Evolutionary conservation across 2,888 invertebrate genomes (phyloP).

Genomic region (Eristalis arbustorum): DNA sequence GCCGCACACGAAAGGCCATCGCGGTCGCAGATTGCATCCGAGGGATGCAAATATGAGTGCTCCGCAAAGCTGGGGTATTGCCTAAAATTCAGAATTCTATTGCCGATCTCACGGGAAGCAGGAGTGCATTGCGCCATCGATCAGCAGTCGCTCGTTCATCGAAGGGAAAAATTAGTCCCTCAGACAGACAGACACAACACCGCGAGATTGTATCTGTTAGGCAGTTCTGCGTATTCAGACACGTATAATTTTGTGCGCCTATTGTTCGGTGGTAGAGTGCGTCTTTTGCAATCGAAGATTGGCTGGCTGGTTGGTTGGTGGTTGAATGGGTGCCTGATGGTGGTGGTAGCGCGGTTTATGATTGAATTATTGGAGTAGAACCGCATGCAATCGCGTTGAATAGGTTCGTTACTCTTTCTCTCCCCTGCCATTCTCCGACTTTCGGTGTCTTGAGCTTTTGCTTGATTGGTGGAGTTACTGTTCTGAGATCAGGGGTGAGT

Average conservation of each 20-base stretch:
- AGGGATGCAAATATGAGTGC: conserved; percentile 56
- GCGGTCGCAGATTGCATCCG: conserved; percentile 54
- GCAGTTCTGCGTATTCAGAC: conserved; percentile 15
- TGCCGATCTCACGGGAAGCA: not conserved
- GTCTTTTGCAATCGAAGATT: conserved; percentile 64
- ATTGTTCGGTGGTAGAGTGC: conserved; percentile 31
- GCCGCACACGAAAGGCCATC: conserved; percentile 63
- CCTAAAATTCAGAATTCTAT: conserved; percentile 40
- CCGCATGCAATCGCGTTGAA: conserved; percentile 62
- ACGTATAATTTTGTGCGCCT: conserved; percentile 3
- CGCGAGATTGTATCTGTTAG: conserved; percentile 13
- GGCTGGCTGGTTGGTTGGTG: conserved; percentile 28
- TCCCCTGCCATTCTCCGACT: conserved; percentile 18
- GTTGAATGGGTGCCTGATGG: conserved; percentile 52
- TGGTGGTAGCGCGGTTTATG: conserved; percentile 53
- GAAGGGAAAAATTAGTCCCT: conserved; percentile 33
- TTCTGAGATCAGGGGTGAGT: too few species aligned
- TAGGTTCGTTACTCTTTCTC: conserved; percentile 49
- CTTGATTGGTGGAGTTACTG: too few species aligned
- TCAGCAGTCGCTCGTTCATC: not conserved
- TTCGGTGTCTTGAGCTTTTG: not conserved
- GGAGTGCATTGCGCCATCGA: not conserved
- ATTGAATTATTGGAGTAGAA: conserved; percentile 70
- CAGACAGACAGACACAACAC: not conserved
- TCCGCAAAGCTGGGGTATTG: conserved; percentile 13